phyloP scores from a whole-genome alignment of 1,140 invertebrate species.

The Drosophila rufa region DNA sequence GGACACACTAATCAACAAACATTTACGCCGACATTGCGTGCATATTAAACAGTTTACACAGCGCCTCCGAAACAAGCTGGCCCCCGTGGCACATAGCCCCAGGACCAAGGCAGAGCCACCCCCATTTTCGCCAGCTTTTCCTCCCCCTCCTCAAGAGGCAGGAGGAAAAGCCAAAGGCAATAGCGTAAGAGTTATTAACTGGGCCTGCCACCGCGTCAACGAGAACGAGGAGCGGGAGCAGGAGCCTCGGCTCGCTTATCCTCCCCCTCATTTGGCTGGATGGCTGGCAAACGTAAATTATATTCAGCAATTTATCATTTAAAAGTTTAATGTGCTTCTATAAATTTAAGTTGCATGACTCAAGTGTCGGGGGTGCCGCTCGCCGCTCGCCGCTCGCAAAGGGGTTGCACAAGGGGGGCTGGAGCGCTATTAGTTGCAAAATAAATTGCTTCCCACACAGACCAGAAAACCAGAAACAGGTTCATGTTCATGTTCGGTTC shows the following conservation, averaged over 20 bases:
- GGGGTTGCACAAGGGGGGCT: background rate
- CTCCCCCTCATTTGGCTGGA: constrained; percentile 28
- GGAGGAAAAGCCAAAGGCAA: constrained; percentile 24
- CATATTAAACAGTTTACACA: constrained; percentile 72
- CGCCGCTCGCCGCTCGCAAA: no score
- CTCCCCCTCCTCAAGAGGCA: background rate
- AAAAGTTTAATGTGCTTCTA: constrained; percentile 83
- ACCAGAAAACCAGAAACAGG: constrained; percentile 56
- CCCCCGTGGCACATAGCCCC: background rate
- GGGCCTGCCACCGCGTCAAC: constrained; percentile 63
- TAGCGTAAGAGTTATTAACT: constrained; percentile 79
- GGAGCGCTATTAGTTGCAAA: constrained; percentile 72
- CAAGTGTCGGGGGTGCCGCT: constrained; percentile 31
- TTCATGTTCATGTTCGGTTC: constrained; percentile 58
- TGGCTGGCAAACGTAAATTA: constrained; percentile 72
- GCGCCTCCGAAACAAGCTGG: background rate
- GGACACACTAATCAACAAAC: constrained; percentile 83
- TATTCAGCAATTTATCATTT: constrained; percentile 83
- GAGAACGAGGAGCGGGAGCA: background rate
- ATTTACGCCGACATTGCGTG: constrained; percentile 83
- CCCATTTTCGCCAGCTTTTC: background rate
- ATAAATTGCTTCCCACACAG: constrained; percentile 68
- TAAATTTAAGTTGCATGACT: constrained; percentile 82
- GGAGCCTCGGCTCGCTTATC: constrained; percentile 2
- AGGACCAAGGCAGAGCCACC: background rate